A percentile compares a stretch with the other conserved stretches of the same genome.
Evolutionary conservation across 2,113 vertebrate species (phyloP).

Genomic region (Ranitomeya imitator): DNA sequence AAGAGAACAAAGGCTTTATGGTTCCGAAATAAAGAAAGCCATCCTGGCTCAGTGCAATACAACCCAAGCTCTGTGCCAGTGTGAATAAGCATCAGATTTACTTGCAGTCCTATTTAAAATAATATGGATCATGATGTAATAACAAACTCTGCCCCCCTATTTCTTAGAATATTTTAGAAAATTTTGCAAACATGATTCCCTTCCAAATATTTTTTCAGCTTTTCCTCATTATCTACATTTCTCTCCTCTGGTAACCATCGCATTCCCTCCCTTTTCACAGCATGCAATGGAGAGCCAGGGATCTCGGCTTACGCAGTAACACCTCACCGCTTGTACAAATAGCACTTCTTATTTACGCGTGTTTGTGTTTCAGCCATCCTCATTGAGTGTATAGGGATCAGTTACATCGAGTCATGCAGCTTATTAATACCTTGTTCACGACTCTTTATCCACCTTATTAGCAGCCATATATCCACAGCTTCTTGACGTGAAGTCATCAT

Average conservation of each 20-base stretch:
- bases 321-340: conserved; percentile 21
- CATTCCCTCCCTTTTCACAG: background rate
- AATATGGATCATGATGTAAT: background rate
- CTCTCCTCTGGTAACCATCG: background rate
- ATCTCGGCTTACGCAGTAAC: conserved; percentile 11
- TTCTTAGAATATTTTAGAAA: background rate
- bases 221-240: background rate
- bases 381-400: conserved; percentile 27
- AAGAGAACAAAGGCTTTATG: too few relatives aligned
- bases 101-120: background rate
- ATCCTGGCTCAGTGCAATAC: background rate
- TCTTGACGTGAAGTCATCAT: background rate
- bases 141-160: background rate
- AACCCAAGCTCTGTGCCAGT: background rate
- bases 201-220: background rate
- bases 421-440: background rate
- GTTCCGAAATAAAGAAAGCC: too few relatives aligned
- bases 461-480: background rate
- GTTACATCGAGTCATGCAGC: background rate
- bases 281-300: background rate
- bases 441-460: background rate
- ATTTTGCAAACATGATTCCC: background rate
- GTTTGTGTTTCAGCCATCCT: conserved; percentile 16
- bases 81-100: background rate
- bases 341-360: conserved; percentile 43